Conservation (phyloP, 2,797 vertebrate species). For the Rhinophrynus dorsalis region DNA sequence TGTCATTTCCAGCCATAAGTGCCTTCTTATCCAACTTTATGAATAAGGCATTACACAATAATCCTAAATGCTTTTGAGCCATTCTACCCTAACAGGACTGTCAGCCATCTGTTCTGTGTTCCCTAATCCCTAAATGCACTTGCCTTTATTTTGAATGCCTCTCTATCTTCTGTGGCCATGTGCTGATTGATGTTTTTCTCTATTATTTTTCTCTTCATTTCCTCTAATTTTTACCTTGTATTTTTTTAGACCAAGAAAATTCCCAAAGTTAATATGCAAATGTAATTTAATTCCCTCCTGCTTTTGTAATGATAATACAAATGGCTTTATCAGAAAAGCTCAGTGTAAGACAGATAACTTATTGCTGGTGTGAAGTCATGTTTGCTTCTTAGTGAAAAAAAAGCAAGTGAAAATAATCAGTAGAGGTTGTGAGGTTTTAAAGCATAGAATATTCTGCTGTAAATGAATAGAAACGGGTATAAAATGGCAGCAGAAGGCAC, state of each 20-base stretch:
- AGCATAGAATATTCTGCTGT: too few relatives aligned
- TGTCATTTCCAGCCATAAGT: neutral
- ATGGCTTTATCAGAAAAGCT: constrained; percentile 26
- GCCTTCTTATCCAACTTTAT: neutral
- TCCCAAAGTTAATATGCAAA: constrained; percentile 13
- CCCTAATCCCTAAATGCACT: neutral
- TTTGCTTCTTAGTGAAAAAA: neutral
- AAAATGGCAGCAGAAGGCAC: too few relatives aligned
- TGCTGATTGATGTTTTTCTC: neutral
- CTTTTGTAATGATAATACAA: constrained; percentile 29
- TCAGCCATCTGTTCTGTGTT: neutral
- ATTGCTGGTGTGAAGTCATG: constrained; percentile 6
- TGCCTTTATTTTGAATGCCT: neutral
- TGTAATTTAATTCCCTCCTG: constrained; percentile 7
- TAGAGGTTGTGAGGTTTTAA: too few relatives aligned
- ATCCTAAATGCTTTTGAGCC: neutral
- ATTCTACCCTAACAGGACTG: neutral
- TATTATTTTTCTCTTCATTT: neutral
- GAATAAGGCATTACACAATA: neutral
- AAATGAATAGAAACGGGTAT: too few relatives aligned
- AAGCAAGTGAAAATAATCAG: too few relatives aligned
- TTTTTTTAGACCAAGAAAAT: neutral
- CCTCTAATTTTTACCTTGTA: neutral
- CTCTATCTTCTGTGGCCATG: neutral
- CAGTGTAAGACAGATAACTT: constrained; percentile 10